Conservation (phyloP, 2,888 invertebrate species). For the Doris montereyensis region DNA sequence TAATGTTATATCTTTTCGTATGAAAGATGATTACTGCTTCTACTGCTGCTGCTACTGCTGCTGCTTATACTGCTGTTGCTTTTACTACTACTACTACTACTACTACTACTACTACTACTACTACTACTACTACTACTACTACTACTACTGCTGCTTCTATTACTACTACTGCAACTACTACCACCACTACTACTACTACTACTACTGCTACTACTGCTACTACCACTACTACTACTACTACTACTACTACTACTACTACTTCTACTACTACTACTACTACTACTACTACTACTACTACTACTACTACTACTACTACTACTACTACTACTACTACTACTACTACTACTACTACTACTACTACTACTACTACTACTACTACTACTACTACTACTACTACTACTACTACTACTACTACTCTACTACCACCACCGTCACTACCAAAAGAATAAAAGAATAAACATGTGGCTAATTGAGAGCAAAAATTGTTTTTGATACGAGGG, state of each 20-base stretch:
- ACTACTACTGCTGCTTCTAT: not conserved
- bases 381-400: not conserved
- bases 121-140: not conserved
- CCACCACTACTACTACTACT: slow-evolving; percentile 44
- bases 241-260: slow-evolving; percentile 42
- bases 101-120: not conserved
- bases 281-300: not conserved
- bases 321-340: not conserved
- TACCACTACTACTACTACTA: slow-evolving; percentile 44
- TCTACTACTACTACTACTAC: slow-evolving; percentile 42
- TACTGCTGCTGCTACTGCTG: too few relatives aligned
- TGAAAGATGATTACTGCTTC: too few relatives aligned
- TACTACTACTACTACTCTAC: not conserved
- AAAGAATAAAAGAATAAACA: too few relatives aligned
- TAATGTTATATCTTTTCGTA: too few relatives aligned
- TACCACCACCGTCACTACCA: not conserved
- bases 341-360: not conserved
- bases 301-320: not conserved
- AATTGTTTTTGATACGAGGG: too few relatives aligned
- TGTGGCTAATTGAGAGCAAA: too few relatives aligned
- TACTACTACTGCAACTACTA: not conserved
- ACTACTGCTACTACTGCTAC: slow-evolving; percentile 43
- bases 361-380: not conserved
- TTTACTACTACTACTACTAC: not conserved
- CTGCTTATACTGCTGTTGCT: not conserved